Conservation (phyloP, 1,140 invertebrate genomes). For the Drosophila quadrilineata region DNA sequence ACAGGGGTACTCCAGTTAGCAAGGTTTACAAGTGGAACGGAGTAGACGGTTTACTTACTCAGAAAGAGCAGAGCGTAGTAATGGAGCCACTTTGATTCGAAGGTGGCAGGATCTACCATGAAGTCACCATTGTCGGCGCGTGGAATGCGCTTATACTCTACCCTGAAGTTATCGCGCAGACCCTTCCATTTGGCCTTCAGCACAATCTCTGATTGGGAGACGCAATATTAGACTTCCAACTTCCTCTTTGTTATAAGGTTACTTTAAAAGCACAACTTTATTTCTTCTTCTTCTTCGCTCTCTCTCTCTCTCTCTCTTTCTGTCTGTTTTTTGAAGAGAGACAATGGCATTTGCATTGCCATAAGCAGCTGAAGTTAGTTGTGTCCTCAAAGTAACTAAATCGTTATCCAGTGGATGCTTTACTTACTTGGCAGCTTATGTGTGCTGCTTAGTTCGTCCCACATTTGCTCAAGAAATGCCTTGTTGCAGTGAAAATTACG, state of each 20-base stretch:
- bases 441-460: constrained; percentile 74
- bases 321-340: neutral
- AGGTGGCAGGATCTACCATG: constrained; percentile 70
- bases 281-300: neutral
- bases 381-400: neutral
- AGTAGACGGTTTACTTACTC: constrained; percentile 52
- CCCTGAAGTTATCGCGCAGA: constrained; percentile 80
- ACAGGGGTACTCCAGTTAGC: neutral
- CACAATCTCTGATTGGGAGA: constrained; percentile 61
- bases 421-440: constrained; percentile 77
- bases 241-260: constrained; percentile 1
- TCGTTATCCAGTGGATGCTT: neutral
- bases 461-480: constrained; percentile 79
- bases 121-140: constrained; percentile 76
- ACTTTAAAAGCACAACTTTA: constrained; percentile 16
- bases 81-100: constrained; percentile 80
- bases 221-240: neutral
- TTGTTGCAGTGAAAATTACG: constrained; percentile 81
- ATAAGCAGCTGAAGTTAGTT: constrained; percentile 11
- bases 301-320: neutral
- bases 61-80: constrained; percentile 77
- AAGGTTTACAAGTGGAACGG: too few relatives aligned
- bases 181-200: constrained; percentile 81
- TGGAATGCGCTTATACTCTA: constrained; percentile 80
- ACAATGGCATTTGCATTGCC: neutral